Evolutionary conservation across 2,888 invertebrate species (phyloP).

Genomic region (Rhogogaster chlorosoma): DNA sequence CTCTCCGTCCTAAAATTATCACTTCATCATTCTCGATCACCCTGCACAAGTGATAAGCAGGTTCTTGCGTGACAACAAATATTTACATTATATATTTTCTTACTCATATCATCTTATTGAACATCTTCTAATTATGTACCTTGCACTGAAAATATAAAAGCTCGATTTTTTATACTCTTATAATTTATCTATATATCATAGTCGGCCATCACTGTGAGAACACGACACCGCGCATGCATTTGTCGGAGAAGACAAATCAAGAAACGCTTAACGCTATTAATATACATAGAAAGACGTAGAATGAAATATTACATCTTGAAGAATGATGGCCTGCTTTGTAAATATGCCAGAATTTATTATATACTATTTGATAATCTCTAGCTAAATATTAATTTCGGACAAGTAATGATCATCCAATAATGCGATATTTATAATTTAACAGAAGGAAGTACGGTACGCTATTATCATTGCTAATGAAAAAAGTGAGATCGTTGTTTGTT

Average conservation of each 20-base stretch:
- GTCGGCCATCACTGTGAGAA: constrained; percentile 15
- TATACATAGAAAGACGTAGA: neutral
- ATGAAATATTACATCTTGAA: constrained; percentile 17
- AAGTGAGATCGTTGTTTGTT: constrained; percentile 18
- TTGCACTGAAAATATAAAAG: constrained; percentile 53
- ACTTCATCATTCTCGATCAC: neutral
- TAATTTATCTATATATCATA: constrained; percentile 13
- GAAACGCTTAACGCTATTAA: neutral
- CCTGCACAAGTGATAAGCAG: constrained; percentile 15
- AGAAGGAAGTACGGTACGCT: neutral
- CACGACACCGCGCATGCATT: constrained; percentile 12
- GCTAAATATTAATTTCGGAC: neutral
- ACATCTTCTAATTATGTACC: constrained; percentile 33
- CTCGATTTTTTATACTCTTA: constrained; percentile 45
- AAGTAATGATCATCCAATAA: neutral
- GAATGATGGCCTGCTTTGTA: neutral
- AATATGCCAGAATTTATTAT: neutral
- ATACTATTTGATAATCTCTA: neutral
- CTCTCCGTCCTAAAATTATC: neutral
- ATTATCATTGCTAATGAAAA: neutral
- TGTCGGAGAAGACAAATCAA: neutral
- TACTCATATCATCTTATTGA: neutral
- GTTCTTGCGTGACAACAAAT: constrained; percentile 24
- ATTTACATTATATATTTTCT: constrained; percentile 37
- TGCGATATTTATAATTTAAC: neutral